A percentile compares a stretch with the other conserved stretches of the same genome.
These are phyloP conservation scores for Prosapia bicincta DNA, from an alignment of 2,888 invertebrate species.

Conservation along the genomic window DNA sequence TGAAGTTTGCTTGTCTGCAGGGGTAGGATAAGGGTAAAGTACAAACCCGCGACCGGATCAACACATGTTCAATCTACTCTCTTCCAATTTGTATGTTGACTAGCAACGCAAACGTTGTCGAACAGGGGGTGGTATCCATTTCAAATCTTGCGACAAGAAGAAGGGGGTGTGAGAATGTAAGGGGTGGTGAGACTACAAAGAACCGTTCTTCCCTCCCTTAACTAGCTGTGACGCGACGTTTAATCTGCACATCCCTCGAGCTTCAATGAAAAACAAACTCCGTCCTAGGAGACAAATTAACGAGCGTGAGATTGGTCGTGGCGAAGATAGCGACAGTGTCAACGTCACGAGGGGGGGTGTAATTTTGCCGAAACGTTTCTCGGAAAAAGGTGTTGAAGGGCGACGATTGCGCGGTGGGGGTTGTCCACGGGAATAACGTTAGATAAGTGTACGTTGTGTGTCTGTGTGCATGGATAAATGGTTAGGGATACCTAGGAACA, in stretches of 20 bases:
- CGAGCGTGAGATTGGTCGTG: neutral
- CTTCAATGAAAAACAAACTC: neutral
- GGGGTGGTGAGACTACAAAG: neutral
- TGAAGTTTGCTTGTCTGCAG: no score
- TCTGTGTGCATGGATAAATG: no score
- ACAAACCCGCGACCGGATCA: neutral
- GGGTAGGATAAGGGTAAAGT: neutral
- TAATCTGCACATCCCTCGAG: conserved; percentile 2
- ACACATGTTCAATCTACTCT: neutral
- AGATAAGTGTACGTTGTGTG: no score
- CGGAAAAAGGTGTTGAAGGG: no score
- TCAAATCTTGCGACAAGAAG: neutral
- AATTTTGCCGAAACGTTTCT: neutral
- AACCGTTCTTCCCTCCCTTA: neutral
- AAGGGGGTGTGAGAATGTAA: neutral
- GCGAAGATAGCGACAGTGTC: neutral
- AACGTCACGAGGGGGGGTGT: neutral
- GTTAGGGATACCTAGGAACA: no score
- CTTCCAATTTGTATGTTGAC: neutral
- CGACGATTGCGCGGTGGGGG: no score
- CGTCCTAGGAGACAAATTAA: neutral
- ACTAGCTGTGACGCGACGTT: neutral
- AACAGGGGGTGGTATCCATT: neutral
- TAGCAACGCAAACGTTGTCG: neutral
- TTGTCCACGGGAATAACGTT: no score